Evolutionary conservation across 2,113 vertebrate genomes (phyloP).

Genomic region (Toxostoma redivivum): DNA sequence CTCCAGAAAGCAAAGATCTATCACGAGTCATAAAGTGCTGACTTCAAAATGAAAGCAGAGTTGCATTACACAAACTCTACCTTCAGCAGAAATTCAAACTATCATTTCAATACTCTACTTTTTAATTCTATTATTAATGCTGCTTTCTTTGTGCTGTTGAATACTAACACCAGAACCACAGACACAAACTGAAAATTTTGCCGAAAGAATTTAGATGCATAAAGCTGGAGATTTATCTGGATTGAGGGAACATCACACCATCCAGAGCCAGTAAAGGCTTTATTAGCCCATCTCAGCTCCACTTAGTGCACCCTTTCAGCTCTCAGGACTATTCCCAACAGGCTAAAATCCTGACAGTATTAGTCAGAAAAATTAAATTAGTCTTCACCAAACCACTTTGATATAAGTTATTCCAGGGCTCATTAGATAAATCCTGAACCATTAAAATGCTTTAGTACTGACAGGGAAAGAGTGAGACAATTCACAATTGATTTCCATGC

Average conservation of each 20-base stretch:
- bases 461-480: background rate
- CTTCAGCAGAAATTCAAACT: background rate
- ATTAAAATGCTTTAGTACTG: background rate
- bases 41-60: background rate
- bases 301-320: background rate
- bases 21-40: background rate
- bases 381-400: background rate
- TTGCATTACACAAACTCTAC: background rate
- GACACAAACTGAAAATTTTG: background rate
- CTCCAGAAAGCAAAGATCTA: background rate
- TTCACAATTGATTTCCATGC: background rate
- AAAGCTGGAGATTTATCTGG: background rate
- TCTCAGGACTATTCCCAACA: background rate
- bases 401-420: background rate
- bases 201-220: background rate
- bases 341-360: background rate
- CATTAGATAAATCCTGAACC: background rate
- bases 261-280: background rate
- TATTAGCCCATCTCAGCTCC: background rate
- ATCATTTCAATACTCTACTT: background rate
- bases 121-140: background rate
- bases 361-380: background rate
- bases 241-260: background rate
- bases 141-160: background rate
- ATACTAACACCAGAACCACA: background rate